Evolutionary conservation across 2,113 vertebrate species (phyloP).

Genomic region (Piaya cayana): DNA sequence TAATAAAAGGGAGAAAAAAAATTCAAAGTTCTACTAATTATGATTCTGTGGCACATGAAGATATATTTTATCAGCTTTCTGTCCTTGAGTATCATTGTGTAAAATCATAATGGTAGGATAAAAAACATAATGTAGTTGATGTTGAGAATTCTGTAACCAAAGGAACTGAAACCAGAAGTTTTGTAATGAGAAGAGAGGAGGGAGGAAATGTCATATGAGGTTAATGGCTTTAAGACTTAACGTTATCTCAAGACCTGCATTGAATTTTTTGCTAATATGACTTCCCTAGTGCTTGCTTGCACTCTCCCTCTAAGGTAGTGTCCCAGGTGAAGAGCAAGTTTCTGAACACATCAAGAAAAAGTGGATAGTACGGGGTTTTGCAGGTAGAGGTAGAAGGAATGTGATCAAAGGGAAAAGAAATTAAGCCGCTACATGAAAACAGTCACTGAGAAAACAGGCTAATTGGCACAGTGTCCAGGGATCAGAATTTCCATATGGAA

Average conservation of each 20-base stretch:
- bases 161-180: neutral
- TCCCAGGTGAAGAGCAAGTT: neutral
- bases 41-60: neutral
- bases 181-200: neutral
- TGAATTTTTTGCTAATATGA: neutral
- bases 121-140: neutral
- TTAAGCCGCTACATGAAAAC: neutral
- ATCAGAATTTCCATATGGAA: neutral
- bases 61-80: neutral
- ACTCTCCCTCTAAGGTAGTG: neutral
- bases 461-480: neutral
- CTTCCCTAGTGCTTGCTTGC: rapidly evolving
- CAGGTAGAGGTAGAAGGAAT: neutral
- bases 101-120: neutral
- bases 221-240: neutral
- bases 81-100: neutral
- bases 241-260: neutral
- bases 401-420: neutral
- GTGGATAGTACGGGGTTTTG: neutral
- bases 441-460: neutral
- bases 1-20: neutral
- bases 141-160: neutral
- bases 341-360: neutral
- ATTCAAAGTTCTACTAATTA: neutral
- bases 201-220: neutral